Base-by-base conservation (phyloP, 2,888 invertebrate species). In the Teleogryllus oceanicus region DNA sequence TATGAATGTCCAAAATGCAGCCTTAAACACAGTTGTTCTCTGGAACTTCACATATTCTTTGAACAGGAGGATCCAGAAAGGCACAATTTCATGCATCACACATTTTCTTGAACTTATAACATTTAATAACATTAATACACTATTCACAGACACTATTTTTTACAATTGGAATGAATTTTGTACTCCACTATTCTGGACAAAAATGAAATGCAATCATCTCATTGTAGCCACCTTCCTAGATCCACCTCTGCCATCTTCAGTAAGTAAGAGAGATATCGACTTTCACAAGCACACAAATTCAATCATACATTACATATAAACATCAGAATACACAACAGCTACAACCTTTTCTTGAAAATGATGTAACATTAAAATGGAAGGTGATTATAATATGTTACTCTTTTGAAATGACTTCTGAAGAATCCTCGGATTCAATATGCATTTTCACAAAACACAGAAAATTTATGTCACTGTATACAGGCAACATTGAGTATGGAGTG, bases 401-500 rank as follows among this genome's bases (percentile, higher is more conserved):
- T 4, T 62, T 62, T 62, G n/a, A n/a, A 62, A 37, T 37, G 37
- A 62, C 62, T 62, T 62, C 62, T n/a, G n/a, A 62, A 62, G n/a
- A 18, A 62, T 18, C n/a, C 8, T 62, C 13, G 5, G 13, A n/a
- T 62, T 62, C n/a, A 13, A 62, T 18, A 62, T 62, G 62, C 62
- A 13, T 18, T 18, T 5, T 18, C 62, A 62, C 62, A 62, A 62
- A 62, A 62, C n/a, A 18, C 62, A 62, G 16, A n/a, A 62, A 62
- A 62, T 62, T 13, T 62, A 18, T 62, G n/a, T 62, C 62, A 62
- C 62, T 62, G 62, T 62, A 62, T 62, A 62, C n/a, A 62, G 12
- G n/a, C 62, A 62, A 62, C 62, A 62, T 62, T n/a, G n/a, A 62
- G n/a, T 62, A 62, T 62, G 62, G 62, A 62, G 62, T n/a, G 62